These are phyloP conservation scores for Papilio aristodemus DNA, from an alignment of 1,140 invertebrate genomes.

Conservation along the genomic window DNA sequence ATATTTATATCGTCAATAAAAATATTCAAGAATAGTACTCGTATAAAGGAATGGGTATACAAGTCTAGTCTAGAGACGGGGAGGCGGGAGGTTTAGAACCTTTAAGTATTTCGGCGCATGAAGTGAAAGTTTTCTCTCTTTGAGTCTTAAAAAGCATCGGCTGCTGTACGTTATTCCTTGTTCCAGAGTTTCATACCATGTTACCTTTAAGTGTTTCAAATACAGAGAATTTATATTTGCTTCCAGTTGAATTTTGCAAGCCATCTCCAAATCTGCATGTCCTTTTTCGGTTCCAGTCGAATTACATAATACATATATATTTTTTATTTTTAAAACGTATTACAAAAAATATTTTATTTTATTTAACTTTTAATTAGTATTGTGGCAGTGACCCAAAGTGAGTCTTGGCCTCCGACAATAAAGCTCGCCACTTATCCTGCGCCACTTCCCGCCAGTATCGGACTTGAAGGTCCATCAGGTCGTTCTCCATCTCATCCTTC, in stretches of 20 bases:
- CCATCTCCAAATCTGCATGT: not conserved
- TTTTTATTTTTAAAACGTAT: not conserved
- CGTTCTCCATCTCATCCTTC: too few species aligned
- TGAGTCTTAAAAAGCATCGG: constrained; percentile 18
- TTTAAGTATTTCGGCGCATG: constrained; percentile 1
- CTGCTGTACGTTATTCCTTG: constrained; percentile 24
- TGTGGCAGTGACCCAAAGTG: too few species aligned
- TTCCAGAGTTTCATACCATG: constrained; percentile 17
- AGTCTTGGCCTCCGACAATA: too few species aligned
- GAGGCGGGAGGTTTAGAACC: not conserved
- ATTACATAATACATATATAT: not conserved
- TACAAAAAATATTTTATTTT: too few species aligned
- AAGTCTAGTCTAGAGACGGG: not conserved
- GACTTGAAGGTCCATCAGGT: too few species aligned
- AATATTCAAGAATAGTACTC: not conserved
- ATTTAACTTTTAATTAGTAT: too few species aligned
- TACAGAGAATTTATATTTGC: constrained; percentile 2
- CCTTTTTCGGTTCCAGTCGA: not conserved
- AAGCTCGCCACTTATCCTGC: too few species aligned
- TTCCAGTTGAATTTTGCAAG: not conserved
- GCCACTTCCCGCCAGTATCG: too few species aligned
- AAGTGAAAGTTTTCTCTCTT: constrained; percentile 29
- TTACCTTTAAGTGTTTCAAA: constrained; percentile 24
- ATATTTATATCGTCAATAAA: not conserved
- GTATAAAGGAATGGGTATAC: constrained; percentile 7